These are phyloP conservation scores for Deilephila porcellus DNA, from an alignment of 2,888 invertebrate species.

Conservation along the genomic window DNA sequence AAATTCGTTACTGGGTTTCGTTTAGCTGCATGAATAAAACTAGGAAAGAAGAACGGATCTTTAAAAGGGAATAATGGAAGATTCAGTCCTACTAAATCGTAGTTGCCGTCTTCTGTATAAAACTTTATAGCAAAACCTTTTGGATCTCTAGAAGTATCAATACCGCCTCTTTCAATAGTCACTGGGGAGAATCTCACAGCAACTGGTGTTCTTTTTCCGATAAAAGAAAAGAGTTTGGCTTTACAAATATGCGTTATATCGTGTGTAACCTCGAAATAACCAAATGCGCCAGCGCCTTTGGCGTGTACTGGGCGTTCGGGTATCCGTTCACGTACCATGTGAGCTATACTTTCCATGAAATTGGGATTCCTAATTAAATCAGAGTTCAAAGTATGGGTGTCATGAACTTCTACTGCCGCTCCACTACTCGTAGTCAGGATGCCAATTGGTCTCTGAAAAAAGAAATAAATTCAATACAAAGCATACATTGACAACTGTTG, in stretches of 20 bases:
- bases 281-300: slow-evolving; percentile 94
- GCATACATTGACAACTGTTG: no score
- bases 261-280: slow-evolving; percentile 92
- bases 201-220: slow-evolving; percentile 91
- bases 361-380: slow-evolving; percentile 51
- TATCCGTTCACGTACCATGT: slow-evolving; percentile 92
- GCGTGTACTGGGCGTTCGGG: slow-evolving; percentile 97
- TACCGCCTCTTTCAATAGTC: slow-evolving; percentile 92
- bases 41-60: slow-evolving; percentile 93
- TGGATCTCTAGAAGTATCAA: slow-evolving; percentile 93
- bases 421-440: slow-evolving; percentile 90
- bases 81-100: slow-evolving; percentile 94
- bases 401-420: slow-evolving; percentile 88
- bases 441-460: slow-evolving; percentile 73
- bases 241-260: slow-evolving; percentile 90
- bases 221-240: slow-evolving; percentile 88
- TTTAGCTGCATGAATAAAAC: slow-evolving; percentile 95
- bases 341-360: slow-evolving; percentile 51
- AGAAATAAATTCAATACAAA: background rate
- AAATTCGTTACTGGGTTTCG: slow-evolving; percentile 94
- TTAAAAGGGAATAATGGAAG: slow-evolving; percentile 94
- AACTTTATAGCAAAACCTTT: slow-evolving; percentile 95
- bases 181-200: slow-evolving; percentile 90
- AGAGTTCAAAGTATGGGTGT: slow-evolving; percentile 90
- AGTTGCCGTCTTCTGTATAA: slow-evolving; percentile 94